phyloP scores from a whole-genome alignment of 2,113 vertebrate genomes.

The Seriola rivoliana region DNA sequence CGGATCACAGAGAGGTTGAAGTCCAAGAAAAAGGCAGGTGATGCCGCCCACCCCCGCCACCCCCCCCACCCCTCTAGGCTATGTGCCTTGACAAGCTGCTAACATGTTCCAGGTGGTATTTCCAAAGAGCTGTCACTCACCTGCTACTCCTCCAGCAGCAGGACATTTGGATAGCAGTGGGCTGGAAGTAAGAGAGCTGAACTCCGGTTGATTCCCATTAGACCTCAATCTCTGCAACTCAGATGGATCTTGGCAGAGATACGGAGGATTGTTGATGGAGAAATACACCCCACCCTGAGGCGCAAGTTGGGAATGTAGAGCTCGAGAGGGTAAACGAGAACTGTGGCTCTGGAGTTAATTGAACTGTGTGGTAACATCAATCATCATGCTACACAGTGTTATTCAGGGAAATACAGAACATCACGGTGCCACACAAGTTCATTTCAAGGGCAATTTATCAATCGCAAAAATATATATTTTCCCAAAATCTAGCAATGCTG shows the following conservation, averaged over 20 bases:
- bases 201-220: slow-evolving; percentile 53
- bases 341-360: slow-evolving; percentile 15
- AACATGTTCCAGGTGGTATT: slow-evolving; percentile 60
- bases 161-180: slow-evolving; percentile 3
- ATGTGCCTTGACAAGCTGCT: slow-evolving; percentile 37
- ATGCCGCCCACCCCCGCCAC: background rate
- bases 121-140: slow-evolving; percentile 64
- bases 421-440: background rate
- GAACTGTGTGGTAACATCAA: slow-evolving; percentile 14
- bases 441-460: background rate
- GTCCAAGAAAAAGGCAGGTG: slow-evolving; percentile 30
- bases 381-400: slow-evolving; percentile 7
- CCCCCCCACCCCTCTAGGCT: background rate
- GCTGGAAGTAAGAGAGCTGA: slow-evolving; percentile 23
- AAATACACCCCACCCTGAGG: slow-evolving; percentile 27
- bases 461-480: background rate
- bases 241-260: slow-evolving; percentile 48
- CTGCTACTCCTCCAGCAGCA: background rate
- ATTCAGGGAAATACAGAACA: slow-evolving; percentile 4
- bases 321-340: slow-evolving; percentile 1
- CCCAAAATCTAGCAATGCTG: background rate
- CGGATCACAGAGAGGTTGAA: background rate
- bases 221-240: slow-evolving; percentile 56
- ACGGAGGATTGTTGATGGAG: slow-evolving; percentile 11
- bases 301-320: background rate